phyloP scores from a whole-genome alignment of 2,113 vertebrate genomes.

The Peromyscus leucopus region DNA sequence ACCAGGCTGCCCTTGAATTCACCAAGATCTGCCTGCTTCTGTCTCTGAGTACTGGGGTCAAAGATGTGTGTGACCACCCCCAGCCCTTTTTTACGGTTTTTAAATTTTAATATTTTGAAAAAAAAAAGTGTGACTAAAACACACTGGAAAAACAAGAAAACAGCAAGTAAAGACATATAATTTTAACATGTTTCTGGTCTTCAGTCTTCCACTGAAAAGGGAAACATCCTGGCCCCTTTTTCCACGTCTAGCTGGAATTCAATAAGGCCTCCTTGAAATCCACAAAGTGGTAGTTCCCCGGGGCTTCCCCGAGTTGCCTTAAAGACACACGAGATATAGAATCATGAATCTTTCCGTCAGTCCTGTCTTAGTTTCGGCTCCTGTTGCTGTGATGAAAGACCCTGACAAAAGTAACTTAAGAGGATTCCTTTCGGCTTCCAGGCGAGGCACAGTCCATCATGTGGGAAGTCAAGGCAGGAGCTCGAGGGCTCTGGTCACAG shows the following conservation, averaged over 20 bases:
- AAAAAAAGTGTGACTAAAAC: not conserved
- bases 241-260: constrained; percentile 17
- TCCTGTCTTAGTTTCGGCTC: not conserved
- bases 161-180: not conserved
- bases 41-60: no score
- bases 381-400: not conserved
- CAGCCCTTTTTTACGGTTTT: not conserved
- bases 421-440: not conserved
- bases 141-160: not conserved
- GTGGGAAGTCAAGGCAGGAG: not conserved
- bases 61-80: no score
- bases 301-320: not conserved
- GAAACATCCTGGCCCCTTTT: not conserved
- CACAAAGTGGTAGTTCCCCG: not conserved
- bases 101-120: not conserved
- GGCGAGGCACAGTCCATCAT: not conserved
- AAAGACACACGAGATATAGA: constrained; percentile 47
- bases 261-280: not conserved
- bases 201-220: not conserved
- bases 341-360: constrained; percentile 31
- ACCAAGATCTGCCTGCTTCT: not conserved
- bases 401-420: not conserved
- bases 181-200: constrained; percentile 20
- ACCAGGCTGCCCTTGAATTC: constrained; percentile 39
- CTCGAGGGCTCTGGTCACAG: not conserved